A percentile compares a stretch with the other conserved stretches of the same genome.
Conservation (phyloP, 2,113 vertebrate genomes). For the Struthidea cinerea region DNA sequence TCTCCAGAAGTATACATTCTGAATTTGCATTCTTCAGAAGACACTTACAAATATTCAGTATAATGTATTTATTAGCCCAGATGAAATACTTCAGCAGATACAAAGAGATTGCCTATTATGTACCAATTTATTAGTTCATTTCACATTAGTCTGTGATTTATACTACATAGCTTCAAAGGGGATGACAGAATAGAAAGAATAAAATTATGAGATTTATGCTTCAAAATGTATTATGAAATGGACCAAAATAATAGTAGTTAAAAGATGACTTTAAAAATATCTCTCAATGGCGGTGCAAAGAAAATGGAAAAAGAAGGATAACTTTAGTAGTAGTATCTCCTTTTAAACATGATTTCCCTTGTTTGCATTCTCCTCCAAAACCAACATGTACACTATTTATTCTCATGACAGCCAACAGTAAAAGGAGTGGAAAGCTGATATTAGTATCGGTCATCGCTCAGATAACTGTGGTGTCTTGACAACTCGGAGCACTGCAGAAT, state of each 20-base stretch:
- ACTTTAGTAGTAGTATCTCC: not conserved
- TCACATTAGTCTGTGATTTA: constrained; percentile 15
- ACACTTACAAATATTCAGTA: not conserved
- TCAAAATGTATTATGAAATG: not conserved
- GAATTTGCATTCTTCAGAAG: not conserved
- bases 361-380: not conserved
- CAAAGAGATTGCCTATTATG: constrained; percentile 42
- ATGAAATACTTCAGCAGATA: constrained; percentile 23
- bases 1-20: not conserved
- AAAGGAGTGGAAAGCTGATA: not conserved
- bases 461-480: not conserved
- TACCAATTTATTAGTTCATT: constrained; percentile 38
- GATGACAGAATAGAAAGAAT: not conserved
- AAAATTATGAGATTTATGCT: not conserved
- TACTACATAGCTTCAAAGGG: not conserved
- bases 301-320: not conserved
- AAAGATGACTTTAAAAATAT: not conserved
- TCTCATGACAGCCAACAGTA: not conserved
- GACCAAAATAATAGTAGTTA: not conserved
- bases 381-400: not conserved
- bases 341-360: not conserved
- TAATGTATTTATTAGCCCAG: not conserved
- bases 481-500: not conserved
- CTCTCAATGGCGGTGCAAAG: not conserved
- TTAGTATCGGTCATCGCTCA: not conserved